A percentile compares a stretch with the other conserved stretches of the same genome.
These are phyloP conservation scores for Scaptomyza pallida DNA, from an alignment of 1,140 invertebrate species.

Conservation along the genomic window DNA sequence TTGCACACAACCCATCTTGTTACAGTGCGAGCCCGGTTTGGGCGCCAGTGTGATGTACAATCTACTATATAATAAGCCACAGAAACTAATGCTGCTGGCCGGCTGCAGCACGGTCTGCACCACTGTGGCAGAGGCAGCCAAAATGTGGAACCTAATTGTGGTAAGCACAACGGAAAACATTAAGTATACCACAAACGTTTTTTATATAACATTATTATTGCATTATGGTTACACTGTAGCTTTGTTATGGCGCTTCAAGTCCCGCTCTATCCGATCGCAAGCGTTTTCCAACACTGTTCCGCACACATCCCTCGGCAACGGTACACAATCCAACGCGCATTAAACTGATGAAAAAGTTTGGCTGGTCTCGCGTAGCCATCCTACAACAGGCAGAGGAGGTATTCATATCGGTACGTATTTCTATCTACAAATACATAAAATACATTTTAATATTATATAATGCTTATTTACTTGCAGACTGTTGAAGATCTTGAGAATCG, in stretches of 20 bases:
- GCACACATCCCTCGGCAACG: constrained; percentile 99
- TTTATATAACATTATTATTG: not conserved
- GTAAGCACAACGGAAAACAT: constrained; percentile 86
- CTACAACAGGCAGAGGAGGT: constrained; percentile 99
- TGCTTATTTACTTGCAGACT: constrained; percentile 87
- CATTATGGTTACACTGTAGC: constrained; percentile 85
- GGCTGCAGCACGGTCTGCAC: constrained; percentile 99
- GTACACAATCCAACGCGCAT: constrained; percentile 99
- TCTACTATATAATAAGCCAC: constrained; percentile 97
- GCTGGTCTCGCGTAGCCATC: constrained; percentile 98
- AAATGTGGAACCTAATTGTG: constrained; percentile 99
- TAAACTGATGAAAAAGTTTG: constrained; percentile 97
- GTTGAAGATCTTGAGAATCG: constrained; percentile 98
- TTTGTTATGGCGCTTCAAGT: constrained; percentile 99
- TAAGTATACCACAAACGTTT: not conserved
- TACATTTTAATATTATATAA: not conserved
- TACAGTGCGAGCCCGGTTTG: constrained; percentile 97
- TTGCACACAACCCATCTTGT: not conserved
- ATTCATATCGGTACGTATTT: constrained; percentile 95
- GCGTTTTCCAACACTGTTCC: constrained; percentile 98
- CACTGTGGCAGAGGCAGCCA: constrained; percentile 98
- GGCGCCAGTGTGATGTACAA: constrained; percentile 99
- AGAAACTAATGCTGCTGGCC: constrained; percentile 97
- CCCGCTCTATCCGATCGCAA: constrained; percentile 98
- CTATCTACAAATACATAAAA: not conserved